Conservation (phyloP, 2,797 vertebrate genomes). For the Myotis planiceps region DNA sequence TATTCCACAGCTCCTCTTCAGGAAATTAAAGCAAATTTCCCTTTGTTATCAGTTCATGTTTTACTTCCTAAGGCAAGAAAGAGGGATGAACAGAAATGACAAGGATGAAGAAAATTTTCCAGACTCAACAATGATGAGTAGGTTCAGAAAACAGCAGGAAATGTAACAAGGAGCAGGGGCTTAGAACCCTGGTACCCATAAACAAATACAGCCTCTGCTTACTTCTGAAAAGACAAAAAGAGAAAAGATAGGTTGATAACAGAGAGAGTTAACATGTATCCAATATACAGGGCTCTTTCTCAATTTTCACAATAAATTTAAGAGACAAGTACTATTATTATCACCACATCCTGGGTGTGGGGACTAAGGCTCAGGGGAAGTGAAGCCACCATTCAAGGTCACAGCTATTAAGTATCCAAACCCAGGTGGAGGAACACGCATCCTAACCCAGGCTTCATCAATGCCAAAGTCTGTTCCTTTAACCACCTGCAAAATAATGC, state of each 20-base stretch:
- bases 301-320: conserved; percentile 9
- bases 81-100: background rate
- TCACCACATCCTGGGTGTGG: background rate
- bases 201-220: background rate
- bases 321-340: background rate
- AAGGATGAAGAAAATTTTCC: background rate
- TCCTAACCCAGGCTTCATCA: background rate
- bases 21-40: conserved; percentile 28
- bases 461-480: background rate
- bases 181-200: background rate
- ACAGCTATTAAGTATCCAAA: background rate
- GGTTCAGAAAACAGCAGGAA: background rate
- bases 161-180: background rate
- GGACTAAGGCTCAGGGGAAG: background rate
- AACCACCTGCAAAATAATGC: conserved; percentile 1
- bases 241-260: background rate
- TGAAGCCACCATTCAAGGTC: background rate
- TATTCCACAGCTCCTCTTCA: background rate
- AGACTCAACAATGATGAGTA: background rate
- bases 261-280: background rate
- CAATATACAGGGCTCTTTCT: background rate
- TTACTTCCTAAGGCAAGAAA: conserved; percentile 51
- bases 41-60: background rate
- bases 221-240: background rate
- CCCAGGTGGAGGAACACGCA: background rate